phyloP scores from a whole-genome alignment of 2,797 vertebrate genomes.

The Mus caroli region DNA sequence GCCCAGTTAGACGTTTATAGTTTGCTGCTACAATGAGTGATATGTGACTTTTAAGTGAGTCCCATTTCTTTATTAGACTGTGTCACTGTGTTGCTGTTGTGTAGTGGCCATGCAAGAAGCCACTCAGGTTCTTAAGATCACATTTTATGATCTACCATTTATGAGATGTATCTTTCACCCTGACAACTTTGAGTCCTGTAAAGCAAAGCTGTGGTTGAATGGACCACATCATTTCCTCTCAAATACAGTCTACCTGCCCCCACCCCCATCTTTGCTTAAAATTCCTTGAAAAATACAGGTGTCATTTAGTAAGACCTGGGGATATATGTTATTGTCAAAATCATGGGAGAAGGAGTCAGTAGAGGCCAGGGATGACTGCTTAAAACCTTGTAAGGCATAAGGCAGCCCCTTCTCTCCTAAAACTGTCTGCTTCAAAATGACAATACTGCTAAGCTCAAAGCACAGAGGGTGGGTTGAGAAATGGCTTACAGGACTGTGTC shows the following conservation, averaged over 20 bases:
- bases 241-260: background rate
- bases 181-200: constrained; percentile 31
- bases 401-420: background rate
- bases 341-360: background rate
- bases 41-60: background rate
- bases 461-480: too few species aligned
- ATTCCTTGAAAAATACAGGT: background rate
- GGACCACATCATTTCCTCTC: background rate
- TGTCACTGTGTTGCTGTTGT: background rate
- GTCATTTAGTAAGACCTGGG: background rate
- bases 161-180: constrained; percentile 66
- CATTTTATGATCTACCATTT: constrained; percentile 47
- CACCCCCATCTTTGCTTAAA: constrained; percentile 8
- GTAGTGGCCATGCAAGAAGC: background rate
- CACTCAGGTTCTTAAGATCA: background rate
- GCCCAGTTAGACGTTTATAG: background rate
- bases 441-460: background rate
- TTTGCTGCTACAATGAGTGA: background rate
- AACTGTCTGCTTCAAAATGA: background rate
- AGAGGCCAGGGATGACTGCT: background rate
- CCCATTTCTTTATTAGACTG: background rate
- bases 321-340: background rate
- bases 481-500: background rate
- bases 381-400: background rate
- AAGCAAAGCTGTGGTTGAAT: constrained; percentile 37